Evolutionary conservation across 2,797 vertebrate species (phyloP).

Genomic region (Falco naumanni): DNA sequence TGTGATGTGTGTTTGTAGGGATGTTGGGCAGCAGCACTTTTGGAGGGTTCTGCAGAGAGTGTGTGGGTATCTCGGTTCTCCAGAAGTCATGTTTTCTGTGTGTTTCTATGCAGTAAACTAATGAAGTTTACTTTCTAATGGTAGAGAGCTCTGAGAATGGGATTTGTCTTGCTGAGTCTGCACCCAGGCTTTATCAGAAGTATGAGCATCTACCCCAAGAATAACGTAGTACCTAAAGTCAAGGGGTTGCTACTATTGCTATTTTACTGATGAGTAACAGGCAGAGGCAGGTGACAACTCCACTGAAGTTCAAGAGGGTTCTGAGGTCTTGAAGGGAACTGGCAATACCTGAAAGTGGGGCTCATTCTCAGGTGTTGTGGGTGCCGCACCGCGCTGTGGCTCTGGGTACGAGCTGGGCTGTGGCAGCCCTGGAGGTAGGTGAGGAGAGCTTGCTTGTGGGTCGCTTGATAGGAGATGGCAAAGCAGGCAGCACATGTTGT

Average conservation of each 20-base stretch:
- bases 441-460: background rate
- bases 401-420: background rate
- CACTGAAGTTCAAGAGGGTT: background rate
- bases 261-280: background rate
- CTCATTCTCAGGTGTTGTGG: accelerated
- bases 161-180: background rate
- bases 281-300: background rate
- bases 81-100: background rate
- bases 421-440: background rate
- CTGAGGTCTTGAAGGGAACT: background rate
- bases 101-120: background rate
- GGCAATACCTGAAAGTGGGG: too few relatives aligned
- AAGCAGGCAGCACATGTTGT: background rate
- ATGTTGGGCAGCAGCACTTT: background rate
- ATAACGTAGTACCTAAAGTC: background rate
- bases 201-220: background rate
- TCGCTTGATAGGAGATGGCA: background rate
- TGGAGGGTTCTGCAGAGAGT: background rate
- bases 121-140: background rate
- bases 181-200: background rate
- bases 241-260: background rate
- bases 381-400: background rate
- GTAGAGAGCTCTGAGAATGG: background rate
- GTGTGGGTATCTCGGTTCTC: background rate
- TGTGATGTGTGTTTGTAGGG: background rate